A percentile compares a stretch with the other conserved stretches of the same genome.
These are phyloP conservation scores for Forbesichthys papilliferus DNA, from an alignment of 2,113 vertebrate species.

Conservation along the genomic window DNA sequence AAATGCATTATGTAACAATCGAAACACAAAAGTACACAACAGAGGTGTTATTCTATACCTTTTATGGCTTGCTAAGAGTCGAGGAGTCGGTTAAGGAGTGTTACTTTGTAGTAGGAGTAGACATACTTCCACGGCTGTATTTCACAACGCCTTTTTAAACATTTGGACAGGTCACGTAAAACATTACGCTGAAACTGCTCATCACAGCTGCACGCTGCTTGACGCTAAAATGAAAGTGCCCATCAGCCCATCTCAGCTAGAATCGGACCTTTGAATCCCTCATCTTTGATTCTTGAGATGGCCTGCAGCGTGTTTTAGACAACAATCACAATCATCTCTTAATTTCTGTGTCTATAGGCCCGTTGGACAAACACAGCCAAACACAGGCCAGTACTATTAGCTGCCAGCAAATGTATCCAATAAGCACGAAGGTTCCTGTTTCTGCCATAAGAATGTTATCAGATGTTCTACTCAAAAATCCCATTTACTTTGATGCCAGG, in stretches of 20 bases:
- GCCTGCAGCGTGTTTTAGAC: conserved; percentile 4
- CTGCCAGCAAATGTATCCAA: conserved; percentile 50
- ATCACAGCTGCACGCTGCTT: conserved; percentile 25
- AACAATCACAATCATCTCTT: conserved; percentile 41
- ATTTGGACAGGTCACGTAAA: conserved; percentile 28
- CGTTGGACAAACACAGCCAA: conserved; percentile 34
- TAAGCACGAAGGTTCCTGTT: conserved; percentile 38
- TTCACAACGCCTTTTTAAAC: conserved; percentile 16
- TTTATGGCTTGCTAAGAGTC: conserved; percentile 43
- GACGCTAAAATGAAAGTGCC: conserved; percentile 43
- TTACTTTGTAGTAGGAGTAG: conserved; percentile 20
- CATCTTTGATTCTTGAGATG: conserved; percentile 31
- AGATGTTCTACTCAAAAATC: conserved; percentile 48
- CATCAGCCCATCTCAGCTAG: conserved; percentile 42
- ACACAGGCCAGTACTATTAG: conserved; percentile 34
- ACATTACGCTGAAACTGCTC: conserved; percentile 20
- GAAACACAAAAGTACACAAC: conserved; percentile 7
- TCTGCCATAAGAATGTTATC: conserved; percentile 62
- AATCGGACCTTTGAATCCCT: conserved; percentile 45
- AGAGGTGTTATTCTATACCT: conserved; percentile 31
- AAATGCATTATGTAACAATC: background rate
- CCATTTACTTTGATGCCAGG: conserved; percentile 51
- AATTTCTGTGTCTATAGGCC: conserved; percentile 43
- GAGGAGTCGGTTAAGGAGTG: conserved; percentile 14
- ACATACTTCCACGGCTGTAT: conserved; percentile 2